These are phyloP conservation scores for Eristalis intricaria DNA, from an alignment of 2,888 invertebrate species.

Conservation along the genomic window DNA sequence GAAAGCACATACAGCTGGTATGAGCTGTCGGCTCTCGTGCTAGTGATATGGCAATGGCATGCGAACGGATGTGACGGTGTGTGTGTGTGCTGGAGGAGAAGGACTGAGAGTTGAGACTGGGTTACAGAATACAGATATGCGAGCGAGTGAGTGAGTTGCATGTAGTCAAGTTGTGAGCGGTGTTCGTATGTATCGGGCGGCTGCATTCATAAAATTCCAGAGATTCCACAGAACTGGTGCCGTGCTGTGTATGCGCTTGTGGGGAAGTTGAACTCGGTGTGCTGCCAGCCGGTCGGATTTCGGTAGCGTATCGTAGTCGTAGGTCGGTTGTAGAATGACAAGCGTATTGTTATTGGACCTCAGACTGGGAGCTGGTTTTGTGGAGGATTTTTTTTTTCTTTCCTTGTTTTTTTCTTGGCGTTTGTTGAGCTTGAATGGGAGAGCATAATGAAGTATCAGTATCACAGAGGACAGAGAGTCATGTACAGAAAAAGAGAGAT, in stretches of 20 bases:
- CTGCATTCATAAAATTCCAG: constrained; percentile 70
- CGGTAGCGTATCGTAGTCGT: constrained; percentile 70
- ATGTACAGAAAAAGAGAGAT: constrained; percentile 29
- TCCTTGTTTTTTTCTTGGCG: background rate
- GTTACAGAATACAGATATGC: constrained; percentile 53
- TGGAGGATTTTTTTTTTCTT: background rate
- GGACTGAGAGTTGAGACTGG: constrained; percentile 63
- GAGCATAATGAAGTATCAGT: constrained; percentile 58
- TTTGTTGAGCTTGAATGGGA: constrained; percentile 55
- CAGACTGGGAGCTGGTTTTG: constrained; percentile 25
- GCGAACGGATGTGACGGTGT: constrained; percentile 38
- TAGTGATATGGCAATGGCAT: background rate
- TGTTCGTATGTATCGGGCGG: constrained; percentile 18
- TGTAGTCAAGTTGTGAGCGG: constrained; percentile 14
- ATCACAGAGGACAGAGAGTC: constrained; percentile 38
- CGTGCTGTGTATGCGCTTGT: constrained; percentile 34
- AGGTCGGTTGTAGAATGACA: constrained; percentile 68
- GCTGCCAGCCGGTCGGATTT: constrained; percentile 55
- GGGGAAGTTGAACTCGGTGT: constrained; percentile 36
- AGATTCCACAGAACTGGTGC: constrained; percentile 59
- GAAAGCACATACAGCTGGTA: constrained; percentile 44
- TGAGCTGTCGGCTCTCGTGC: background rate
- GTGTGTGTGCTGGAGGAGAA: constrained; percentile 35
- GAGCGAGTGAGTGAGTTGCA: constrained; percentile 53
- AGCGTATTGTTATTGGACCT: constrained; percentile 49